Conservation (phyloP, 2,113 vertebrate species). For the Anguilla rostrata region DNA sequence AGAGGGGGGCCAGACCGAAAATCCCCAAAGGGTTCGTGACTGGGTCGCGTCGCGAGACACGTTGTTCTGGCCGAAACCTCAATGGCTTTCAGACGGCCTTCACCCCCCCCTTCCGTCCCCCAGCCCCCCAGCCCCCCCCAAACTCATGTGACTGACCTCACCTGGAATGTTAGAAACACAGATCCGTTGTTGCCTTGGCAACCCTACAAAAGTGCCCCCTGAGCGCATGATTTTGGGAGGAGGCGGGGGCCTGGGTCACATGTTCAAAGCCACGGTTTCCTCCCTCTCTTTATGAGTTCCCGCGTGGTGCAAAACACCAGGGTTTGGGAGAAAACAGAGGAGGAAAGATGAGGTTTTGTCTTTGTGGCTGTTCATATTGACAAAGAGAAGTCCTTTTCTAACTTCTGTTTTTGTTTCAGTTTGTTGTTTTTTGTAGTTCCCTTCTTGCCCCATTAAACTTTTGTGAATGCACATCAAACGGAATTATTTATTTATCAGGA, state of each 20-base stretch:
- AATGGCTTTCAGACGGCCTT: not conserved
- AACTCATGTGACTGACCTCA: conserved; percentile 1
- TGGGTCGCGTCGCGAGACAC: too few relatives aligned
- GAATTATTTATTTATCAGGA: not conserved
- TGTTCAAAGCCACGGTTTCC: conserved; percentile 42
- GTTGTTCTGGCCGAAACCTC: not conserved
- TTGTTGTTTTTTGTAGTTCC: not conserved
- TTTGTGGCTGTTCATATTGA: not conserved
- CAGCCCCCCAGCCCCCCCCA: too few relatives aligned
- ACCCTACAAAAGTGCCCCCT: not conserved
- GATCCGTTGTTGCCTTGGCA: conserved; percentile 17
- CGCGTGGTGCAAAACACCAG: not conserved
- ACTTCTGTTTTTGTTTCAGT: not conserved
- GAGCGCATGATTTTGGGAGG: conserved; percentile 19
- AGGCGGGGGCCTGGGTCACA: conserved; percentile 31
- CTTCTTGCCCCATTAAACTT: not conserved
- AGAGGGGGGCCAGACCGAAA: too few relatives aligned
- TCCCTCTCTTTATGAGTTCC: conserved; percentile 45
- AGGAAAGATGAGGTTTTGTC: too few relatives aligned
- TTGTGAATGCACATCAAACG: not conserved
- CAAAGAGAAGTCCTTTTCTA: not conserved
- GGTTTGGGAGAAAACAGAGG: not conserved
- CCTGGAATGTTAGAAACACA: conserved; percentile 11
- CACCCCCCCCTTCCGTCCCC: not conserved
- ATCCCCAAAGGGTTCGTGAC: too few relatives aligned